Conservation (phyloP, 2,113 vertebrate genomes). For the Bufo gargarizans region DNA sequence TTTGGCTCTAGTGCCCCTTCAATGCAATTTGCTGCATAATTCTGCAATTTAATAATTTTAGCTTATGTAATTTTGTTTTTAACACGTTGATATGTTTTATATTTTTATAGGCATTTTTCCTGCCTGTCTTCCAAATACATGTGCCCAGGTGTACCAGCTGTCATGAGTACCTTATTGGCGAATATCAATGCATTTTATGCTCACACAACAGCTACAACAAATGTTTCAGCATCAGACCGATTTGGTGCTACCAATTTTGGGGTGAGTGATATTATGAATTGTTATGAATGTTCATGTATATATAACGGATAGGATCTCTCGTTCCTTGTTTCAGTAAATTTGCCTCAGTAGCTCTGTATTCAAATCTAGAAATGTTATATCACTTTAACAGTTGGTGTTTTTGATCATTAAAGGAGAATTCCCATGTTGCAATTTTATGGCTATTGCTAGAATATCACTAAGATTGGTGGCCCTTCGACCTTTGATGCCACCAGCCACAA, state of each 20-base stretch:
- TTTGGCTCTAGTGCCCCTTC: too few species aligned
- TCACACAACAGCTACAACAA: conserved; percentile 92
- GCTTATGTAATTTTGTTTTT: too few species aligned
- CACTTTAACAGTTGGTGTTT: neutral
- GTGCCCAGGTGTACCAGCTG: conserved; percentile 94
- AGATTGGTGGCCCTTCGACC: neutral
- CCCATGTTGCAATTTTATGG: too few species aligned
- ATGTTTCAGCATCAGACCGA: conserved; percentile 93
- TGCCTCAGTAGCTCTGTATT: neutral
- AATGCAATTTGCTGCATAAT: too few species aligned
- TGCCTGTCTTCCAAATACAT: conserved; percentile 98
- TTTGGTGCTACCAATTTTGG: conserved; percentile 98
- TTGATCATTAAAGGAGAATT: too few species aligned
- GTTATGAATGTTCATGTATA: neutral
- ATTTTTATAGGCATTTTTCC: conserved; percentile 88
- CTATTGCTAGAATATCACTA: too few species aligned
- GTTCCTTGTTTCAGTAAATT: neutral
- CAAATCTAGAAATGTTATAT: neutral
- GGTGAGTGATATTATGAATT: conserved; percentile 72
- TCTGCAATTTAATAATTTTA: too few species aligned
- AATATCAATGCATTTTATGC: conserved; percentile 99
- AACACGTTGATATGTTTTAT: too few species aligned
- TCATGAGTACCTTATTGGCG: conserved; percentile 95
- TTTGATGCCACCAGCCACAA: neutral
- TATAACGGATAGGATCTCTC: neutral